Conservation (phyloP, 2,113 vertebrate genomes). For the Oreochromis tanganicae region DNA sequence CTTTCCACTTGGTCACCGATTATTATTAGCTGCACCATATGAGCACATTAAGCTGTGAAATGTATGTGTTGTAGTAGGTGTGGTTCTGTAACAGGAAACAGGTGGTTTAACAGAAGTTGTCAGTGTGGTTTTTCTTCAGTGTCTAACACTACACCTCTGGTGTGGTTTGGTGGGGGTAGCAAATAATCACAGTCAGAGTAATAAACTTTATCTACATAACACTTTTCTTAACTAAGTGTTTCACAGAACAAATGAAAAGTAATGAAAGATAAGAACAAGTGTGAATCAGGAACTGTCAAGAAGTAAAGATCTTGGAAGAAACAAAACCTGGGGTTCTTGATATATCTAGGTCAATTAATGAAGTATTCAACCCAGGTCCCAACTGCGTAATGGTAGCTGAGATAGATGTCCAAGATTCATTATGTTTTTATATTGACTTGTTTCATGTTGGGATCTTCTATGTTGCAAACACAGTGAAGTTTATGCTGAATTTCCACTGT, state of each 20-base stretch:
- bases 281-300: too few relatives aligned
- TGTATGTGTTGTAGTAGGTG: not conserved
- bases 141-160: not conserved
- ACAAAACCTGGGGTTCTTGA: not conserved
- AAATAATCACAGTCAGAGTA: accelerated
- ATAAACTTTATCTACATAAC: not conserved
- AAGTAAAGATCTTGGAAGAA: not conserved
- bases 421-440: not conserved
- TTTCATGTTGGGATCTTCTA: not conserved
- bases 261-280: not conserved
- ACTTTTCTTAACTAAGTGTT: not conserved
- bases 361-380: not conserved
- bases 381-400: not conserved
- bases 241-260: not conserved
- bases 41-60: not conserved
- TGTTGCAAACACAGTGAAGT: accelerated
- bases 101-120: not conserved
- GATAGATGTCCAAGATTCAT: not conserved
- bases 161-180: accelerated
- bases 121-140: not conserved
- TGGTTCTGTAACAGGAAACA: not conserved
- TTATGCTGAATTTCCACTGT: accelerated
- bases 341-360: not conserved
- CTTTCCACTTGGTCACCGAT: not conserved
- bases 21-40: not conserved